Evolutionary conservation across 2,113 vertebrate species (phyloP).

Genomic region (Nicator chloris): DNA sequence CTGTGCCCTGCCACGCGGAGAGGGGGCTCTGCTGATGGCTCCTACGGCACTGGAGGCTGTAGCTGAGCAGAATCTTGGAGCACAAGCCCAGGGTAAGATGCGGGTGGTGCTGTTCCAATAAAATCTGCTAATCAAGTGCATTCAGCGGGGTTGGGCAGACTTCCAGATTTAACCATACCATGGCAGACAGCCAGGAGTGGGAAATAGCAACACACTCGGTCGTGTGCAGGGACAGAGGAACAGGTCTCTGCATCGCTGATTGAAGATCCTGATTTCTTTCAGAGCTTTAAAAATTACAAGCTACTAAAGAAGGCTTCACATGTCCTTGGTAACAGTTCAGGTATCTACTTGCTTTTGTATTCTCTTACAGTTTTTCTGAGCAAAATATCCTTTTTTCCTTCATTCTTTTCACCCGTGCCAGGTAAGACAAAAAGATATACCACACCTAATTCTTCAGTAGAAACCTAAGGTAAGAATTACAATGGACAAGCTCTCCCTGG

Average conservation of each 20-base stretch:
- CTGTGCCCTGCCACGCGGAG: neutral
- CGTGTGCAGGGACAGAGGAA: neutral
- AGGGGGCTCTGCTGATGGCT: neutral
- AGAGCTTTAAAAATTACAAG: neutral
- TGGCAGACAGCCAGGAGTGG: neutral
- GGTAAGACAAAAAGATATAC: neutral
- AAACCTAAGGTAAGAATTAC: neutral
- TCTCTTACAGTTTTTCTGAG: neutral
- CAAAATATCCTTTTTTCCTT: neutral
- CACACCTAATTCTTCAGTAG: neutral
- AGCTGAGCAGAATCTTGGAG: neutral
- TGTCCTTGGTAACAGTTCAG: neutral
- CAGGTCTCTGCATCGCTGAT: neutral
- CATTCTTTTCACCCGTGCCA: neutral
- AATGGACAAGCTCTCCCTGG: neutral
- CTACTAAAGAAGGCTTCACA: neutral
- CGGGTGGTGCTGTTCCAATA: neutral
- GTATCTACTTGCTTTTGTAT: neutral
- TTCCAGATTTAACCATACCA: neutral
- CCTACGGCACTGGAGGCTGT: rapidly evolving
- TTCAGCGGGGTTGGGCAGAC: neutral
- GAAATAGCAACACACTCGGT: neutral
- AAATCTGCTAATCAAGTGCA: neutral
- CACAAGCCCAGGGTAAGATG: neutral
- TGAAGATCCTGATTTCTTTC: neutral